Evolutionary conservation across 2,888 invertebrate species (phyloP), one percentile per base, ranked within the genome.

Genomic region (Leptarthrus brevirostris): DNA sequence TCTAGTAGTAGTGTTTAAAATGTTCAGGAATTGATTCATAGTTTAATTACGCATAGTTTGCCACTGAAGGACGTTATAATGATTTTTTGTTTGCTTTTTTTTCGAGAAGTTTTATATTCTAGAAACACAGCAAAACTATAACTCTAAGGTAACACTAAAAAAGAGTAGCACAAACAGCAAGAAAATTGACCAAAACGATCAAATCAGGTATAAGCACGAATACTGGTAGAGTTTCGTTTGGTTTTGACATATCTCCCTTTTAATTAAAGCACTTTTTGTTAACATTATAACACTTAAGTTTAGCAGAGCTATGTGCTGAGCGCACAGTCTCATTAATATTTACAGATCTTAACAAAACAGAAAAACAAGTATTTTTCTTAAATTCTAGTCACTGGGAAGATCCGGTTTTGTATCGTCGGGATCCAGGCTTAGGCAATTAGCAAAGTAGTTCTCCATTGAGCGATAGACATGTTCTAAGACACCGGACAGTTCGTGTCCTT

Each of bases 391-490:
- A 52, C 22, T 69, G 16, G 20, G 24, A 18, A 52, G 26, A 78
- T 90, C 89, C 77, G 90, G 88, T 83, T 89, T 90, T 78, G 89
- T 89, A 82, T 91, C 90, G 83, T 91, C 91, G 75, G 92, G 90
- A 87, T 94, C 94, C 86, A 95, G 89, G 85, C 92, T 92, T 87
- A 94, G 92, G 89, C 95, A 95, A 88, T 94, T 92, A 84, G 92
- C 90, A 85, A 96, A 91, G 87, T 92, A 96, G 86, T 95, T 92
- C 87, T 96, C 96, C 94, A 96, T 95, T 80, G 95, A 95, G 81
- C 92, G 90, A 86, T 96, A 96, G 79, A 95, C 92, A 87, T 97
- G 96, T 84, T 94, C 94, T 81, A 94, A 89, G 77, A 95, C 95
- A 74, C 95, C 95, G 79, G 88, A 87, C 77, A 96, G 86, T 79